Conservation (phyloP, 2,113 vertebrate species). For the Notarius quadriscutis region DNA sequence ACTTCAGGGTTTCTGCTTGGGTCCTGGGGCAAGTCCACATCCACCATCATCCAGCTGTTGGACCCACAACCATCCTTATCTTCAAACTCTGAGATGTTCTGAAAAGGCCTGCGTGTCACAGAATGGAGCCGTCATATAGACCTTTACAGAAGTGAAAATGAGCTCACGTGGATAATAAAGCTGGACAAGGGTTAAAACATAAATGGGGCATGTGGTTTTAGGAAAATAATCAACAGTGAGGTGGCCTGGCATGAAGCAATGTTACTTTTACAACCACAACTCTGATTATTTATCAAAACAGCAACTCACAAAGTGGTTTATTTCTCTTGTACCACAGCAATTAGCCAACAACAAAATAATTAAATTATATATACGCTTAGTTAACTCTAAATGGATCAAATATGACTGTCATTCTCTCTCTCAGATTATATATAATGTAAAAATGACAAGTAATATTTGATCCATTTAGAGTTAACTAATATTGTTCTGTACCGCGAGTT, state of each 20-base stretch:
- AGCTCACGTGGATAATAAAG: background rate
- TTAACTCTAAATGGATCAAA: too few species aligned
- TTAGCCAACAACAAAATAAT: background rate
- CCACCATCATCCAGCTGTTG: conserved; percentile 98
- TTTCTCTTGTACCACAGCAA: background rate
- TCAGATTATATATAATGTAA: too few species aligned
- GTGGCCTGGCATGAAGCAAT: background rate
- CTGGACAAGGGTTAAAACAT: background rate
- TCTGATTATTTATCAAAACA: background rate
- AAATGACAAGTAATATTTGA: background rate
- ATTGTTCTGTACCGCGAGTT: background rate
- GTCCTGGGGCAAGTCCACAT: conserved; percentile 87
- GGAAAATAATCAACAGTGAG: background rate
- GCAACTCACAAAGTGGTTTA: background rate
- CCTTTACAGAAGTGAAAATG: background rate
- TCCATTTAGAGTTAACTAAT: background rate
- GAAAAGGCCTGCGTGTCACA: conserved; percentile 72
- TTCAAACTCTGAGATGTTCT: conserved; percentile 92
- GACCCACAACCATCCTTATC: conserved; percentile 94
- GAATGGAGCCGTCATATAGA: background rate
- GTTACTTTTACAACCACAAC: background rate
- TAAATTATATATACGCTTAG: background rate
- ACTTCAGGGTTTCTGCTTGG: conserved; percentile 86
- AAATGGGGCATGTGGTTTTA: background rate
- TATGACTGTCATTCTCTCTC: too few species aligned